Base-by-base conservation (phyloP, 2,797 vertebrate species). In the Nothura maculosa region DNA sequence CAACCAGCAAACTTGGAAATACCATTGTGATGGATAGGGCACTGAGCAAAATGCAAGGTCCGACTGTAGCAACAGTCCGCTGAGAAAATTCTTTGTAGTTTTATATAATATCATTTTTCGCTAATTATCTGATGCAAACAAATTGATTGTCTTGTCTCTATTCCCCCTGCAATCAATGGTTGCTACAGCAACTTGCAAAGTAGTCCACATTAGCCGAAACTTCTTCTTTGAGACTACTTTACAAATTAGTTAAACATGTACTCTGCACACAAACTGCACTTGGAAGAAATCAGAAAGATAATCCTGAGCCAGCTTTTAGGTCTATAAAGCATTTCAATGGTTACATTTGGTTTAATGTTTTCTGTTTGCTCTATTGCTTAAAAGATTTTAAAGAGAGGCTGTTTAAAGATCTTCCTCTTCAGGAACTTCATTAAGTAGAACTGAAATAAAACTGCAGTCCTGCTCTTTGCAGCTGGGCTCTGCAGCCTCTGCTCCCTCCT, bases 111-210 rank as follows among this genome's bases (percentile, higher is more conserved):
- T 90, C 28, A 75, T 92, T 80, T 95, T 75, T 43, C 55, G 76
- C 52, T 75, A 95, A 94, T 96, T 94, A 96, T 64, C 82, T 96
- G 80, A 87, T 89, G 66, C 88, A 96, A 96, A 94, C 78, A 94
- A 80, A 92, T 95, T 88, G 54, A 94, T 93, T 97, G 94, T 42
- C 85, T 94, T 94, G 58, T 79, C 84, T 95, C 60, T 72, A 68
- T 88, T 94, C 75, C 70, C 47, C 85, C 57, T 20, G 0, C 74
- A 95, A 94, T 85, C 96, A 97, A 45, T 79, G 40, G 93, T 96
- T 95, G 64, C 79, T 60, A 89, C 47, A 78, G 88, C 95, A 96
- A 96, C 32, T 62, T 95, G 81, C 28, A 9, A 52, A 95, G 80
- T 32, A 77, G 21, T 68, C 13, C 34, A 89, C 87, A 50, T 81